Percentiles rank a stretch among this genome's conserved stretches.
phyloP scores from a whole-genome alignment of 2,888 invertebrate genomes.

The Strigamia transsilvanica region DNA sequence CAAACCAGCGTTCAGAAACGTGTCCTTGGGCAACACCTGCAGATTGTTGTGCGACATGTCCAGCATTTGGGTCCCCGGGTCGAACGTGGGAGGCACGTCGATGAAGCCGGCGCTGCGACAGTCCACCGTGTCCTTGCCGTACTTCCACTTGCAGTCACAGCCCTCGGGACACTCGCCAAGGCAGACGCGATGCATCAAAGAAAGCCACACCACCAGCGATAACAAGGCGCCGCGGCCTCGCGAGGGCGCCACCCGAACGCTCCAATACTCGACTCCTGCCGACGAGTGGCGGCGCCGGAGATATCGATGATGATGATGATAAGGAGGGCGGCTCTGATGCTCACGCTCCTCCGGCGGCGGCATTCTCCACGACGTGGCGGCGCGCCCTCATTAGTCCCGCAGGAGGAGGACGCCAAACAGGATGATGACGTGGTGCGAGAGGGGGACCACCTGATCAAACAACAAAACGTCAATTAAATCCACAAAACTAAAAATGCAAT shows the following conservation, averaged over 20 bases:
- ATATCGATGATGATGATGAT: constrained; percentile 13
- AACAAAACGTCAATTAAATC: constrained; percentile 25
- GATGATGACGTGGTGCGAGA: not conserved
- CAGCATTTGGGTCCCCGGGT: constrained; percentile 59
- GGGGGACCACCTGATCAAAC: constrained; percentile 23
- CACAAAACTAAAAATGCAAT: not conserved
- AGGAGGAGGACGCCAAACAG: constrained; percentile 21
- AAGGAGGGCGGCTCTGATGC: constrained; percentile 33
- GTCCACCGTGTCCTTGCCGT: constrained; percentile 87
- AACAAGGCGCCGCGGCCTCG: constrained; percentile 18
- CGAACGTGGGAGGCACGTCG: constrained; percentile 72
- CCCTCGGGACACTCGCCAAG: constrained; percentile 72
- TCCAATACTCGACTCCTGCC: constrained; percentile 5
- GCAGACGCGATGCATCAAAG: constrained; percentile 52
- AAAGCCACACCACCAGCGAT: constrained; percentile 32
- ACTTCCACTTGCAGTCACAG: constrained; percentile 90
- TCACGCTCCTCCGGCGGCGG: constrained; percentile 39
- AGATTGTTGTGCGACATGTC: constrained; percentile 59
- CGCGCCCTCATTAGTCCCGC: constrained; percentile 37
- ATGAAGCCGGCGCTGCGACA: constrained; percentile 84
- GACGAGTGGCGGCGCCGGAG: constrained; percentile 39
- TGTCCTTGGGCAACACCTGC: constrained; percentile 59
- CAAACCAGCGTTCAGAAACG: constrained; percentile 59
- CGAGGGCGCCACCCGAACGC: constrained; percentile 23
- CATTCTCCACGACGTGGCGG: constrained; percentile 37